Conservation (phyloP, 1,140 invertebrate species). For the Globodera rostochiensis region DNA sequence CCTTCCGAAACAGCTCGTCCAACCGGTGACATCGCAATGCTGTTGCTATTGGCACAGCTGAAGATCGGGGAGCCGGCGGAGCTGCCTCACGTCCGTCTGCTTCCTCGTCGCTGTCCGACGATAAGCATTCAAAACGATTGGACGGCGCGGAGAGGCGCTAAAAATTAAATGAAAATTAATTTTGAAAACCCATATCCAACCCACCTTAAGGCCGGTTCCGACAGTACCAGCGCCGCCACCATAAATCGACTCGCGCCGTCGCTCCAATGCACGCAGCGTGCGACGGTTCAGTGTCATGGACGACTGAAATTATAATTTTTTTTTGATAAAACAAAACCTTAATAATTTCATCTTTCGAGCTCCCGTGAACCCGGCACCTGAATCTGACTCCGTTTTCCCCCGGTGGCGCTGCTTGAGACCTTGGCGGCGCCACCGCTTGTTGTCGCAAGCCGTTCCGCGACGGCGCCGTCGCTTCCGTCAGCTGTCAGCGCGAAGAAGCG, state of each 20-base stretch:
- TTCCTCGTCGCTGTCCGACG: neutral
- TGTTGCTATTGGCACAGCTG: neutral
- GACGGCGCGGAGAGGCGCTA: conserved; percentile 6
- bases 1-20: conserved; percentile 7
- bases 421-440: neutral
- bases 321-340: neutral
- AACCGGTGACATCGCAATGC: neutral
- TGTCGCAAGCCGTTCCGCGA: neutral
- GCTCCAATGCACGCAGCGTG: conserved; percentile 4
- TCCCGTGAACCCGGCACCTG: neutral
- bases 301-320: neutral
- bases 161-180: neutral
- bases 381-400: neutral
- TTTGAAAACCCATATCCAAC: neutral
- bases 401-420: too few relatives aligned
- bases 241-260: conserved; percentile 4
- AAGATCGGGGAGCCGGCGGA: neutral
- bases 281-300: conserved; percentile 8
- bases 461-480: neutral
- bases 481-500: conserved; percentile 59
- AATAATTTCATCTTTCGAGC: too few relatives aligned
- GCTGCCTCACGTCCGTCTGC: neutral
- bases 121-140: neutral
- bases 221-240: neutral
- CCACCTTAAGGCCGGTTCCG: neutral